These are phyloP conservation scores for Brachypodius melanocephalos DNA, from an alignment of 2,113 vertebrate species.

Conservation along the genomic window DNA sequence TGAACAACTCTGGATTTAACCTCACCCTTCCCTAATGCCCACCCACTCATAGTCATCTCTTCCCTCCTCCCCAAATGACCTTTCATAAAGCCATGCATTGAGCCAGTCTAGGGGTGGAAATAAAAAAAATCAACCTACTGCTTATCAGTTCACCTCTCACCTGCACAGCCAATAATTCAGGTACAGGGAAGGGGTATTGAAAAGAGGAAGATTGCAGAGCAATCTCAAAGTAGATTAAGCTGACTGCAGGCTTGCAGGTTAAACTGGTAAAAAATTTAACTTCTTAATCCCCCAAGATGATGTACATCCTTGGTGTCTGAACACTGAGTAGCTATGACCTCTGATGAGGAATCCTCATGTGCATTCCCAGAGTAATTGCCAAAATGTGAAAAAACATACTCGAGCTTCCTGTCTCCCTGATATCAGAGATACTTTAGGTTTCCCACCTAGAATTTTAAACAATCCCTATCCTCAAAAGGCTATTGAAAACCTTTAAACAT, in stretches of 20 bases:
- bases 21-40: not conserved
- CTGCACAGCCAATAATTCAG: not conserved
- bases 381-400: not conserved
- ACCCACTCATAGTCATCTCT: not conserved
- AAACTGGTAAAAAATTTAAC: not conserved
- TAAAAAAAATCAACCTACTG: not conserved
- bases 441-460: not conserved
- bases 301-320: not conserved
- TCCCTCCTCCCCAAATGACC: not conserved
- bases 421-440: not conserved
- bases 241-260: not conserved
- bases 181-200: not conserved
- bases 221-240: not conserved
- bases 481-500: not conserved
- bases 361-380: not conserved
- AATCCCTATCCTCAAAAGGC: not conserved
- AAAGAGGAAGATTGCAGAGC: not conserved
- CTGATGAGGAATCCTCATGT: not conserved
- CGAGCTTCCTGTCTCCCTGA: not conserved
- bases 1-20: not conserved
- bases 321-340: not conserved
- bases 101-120: not conserved
- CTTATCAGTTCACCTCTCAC: not conserved
- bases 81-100: not conserved
- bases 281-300: not conserved